Percentiles rank a stretch among this genome's conserved stretches.
These are phyloP conservation scores for Luperina testacea DNA, from an alignment of 2,888 invertebrate species.

Conservation along the genomic window DNA sequence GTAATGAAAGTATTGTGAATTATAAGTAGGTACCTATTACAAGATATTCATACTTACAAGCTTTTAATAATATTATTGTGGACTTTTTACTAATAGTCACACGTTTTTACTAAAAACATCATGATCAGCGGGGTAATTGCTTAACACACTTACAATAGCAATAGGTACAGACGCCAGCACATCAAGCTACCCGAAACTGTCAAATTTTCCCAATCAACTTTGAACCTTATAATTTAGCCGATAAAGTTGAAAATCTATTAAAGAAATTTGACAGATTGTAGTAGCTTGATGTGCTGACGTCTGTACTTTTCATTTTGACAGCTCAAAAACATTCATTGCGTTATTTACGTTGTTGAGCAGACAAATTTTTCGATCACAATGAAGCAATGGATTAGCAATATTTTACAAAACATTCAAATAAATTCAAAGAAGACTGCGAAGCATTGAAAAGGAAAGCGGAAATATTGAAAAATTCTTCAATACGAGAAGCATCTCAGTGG, in stretches of 20 bases:
- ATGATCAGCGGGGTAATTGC: not conserved
- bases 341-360: not conserved
- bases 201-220: too few relatives aligned
- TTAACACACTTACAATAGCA: not conserved
- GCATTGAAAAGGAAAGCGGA: not conserved
- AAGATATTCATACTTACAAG: not conserved
- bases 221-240: too few relatives aligned
- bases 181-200: too few relatives aligned
- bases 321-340: not conserved
- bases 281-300: too few relatives aligned
- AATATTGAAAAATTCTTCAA: slow-evolving; percentile 18
- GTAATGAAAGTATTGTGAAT: slow-evolving; percentile 2
- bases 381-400: too few relatives aligned
- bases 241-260: too few relatives aligned
- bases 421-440: not conserved
- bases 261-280: too few relatives aligned
- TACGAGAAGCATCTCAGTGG: slow-evolving; percentile 4
- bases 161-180: not conserved
- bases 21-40: not conserved
- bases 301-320: not conserved
- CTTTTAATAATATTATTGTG: not conserved
- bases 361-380: too few relatives aligned
- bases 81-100: not conserved
- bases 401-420: slow-evolving; percentile 1
- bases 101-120: not conserved